Evolutionary conservation across 2,113 vertebrate species (phyloP).

Genomic region (Cygnus atratus): DNA sequence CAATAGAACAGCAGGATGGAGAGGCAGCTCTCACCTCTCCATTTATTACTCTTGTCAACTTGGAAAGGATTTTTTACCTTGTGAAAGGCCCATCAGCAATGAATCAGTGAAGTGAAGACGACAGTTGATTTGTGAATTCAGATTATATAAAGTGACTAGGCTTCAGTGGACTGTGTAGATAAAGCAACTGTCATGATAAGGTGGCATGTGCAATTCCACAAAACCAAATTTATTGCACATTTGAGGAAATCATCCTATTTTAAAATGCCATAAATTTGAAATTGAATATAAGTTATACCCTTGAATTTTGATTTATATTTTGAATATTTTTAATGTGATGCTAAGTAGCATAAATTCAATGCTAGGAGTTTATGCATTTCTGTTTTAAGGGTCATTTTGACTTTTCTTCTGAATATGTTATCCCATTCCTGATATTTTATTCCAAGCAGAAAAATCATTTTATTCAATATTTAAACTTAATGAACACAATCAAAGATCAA

Average conservation of each 20-base stretch:
- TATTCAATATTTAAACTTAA: slow-evolving; percentile 43
- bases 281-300: slow-evolving; percentile 89
- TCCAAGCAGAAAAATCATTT: slow-evolving; percentile 47
- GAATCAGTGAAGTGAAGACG: slow-evolving; percentile 84
- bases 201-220: slow-evolving; percentile 85
- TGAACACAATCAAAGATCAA: slow-evolving; percentile 43
- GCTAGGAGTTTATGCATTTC: slow-evolving; percentile 72
- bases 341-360: slow-evolving; percentile 76
- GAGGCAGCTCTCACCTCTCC: slow-evolving; percentile 80
- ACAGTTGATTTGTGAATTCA: slow-evolving; percentile 94
- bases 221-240: slow-evolving; percentile 92
- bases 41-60: slow-evolving; percentile 88
- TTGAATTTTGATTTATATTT: slow-evolving; percentile 91
- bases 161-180: slow-evolving; percentile 83
- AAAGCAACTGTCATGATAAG: slow-evolving; percentile 88
- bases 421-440: slow-evolving; percentile 67
- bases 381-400: slow-evolving; percentile 71
- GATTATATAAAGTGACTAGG: slow-evolving; percentile 91
- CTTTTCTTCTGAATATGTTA: slow-evolving; percentile 69
- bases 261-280: slow-evolving; percentile 93
- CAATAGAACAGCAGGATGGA: slow-evolving; percentile 78
- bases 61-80: slow-evolving; percentile 77
- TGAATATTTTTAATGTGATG: slow-evolving; percentile 88
- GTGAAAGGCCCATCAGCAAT: slow-evolving; percentile 84
- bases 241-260: slow-evolving; percentile 94